phyloP scores from a whole-genome alignment of 2,888 invertebrate species.

The Papilio demoleus region DNA sequence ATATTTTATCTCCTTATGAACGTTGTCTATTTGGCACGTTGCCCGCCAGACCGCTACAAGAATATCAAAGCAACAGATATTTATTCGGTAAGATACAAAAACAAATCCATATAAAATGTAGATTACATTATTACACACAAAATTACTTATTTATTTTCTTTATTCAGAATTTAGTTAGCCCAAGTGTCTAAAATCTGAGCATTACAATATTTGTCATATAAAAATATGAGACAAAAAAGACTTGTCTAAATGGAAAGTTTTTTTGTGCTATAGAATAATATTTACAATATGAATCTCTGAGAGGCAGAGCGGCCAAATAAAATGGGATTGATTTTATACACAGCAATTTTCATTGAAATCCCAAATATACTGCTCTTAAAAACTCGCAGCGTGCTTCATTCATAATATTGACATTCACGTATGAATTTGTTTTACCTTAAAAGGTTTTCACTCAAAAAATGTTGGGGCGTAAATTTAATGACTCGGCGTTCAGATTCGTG shows the following conservation, averaged over 20 bases:
- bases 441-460: slow-evolving; percentile 73
- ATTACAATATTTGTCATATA: neutral
- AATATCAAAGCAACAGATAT: slow-evolving; percentile 72
- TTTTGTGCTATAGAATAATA: slow-evolving; percentile 7
- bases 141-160: slow-evolving; percentile 25
- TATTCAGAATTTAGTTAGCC: neutral
- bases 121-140: slow-evolving; percentile 36
- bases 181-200: neutral
- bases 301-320: slow-evolving; percentile 25
- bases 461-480: slow-evolving; percentile 80
- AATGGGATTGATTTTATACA: slow-evolving; percentile 34
- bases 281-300: slow-evolving; percentile 3
- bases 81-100: slow-evolving; percentile 69
- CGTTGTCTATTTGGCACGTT: slow-evolving; percentile 74
- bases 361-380: slow-evolving; percentile 41
- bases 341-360: slow-evolving; percentile 33
- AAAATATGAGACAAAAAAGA: too few relatives aligned
- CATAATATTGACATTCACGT: slow-evolving; percentile 42
- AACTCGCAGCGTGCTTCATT: slow-evolving; percentile 41
- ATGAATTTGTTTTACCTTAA: slow-evolving; percentile 62
- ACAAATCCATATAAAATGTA: slow-evolving; percentile 54
- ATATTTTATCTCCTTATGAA: slow-evolving; percentile 70
- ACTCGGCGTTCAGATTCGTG: slow-evolving; percentile 75
- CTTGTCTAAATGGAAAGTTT: neutral
- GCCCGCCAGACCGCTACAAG: slow-evolving; percentile 67